Base-by-base conservation (phyloP, 2,797 vertebrate genomes). In the Rhinatrema bivittatum region DNA sequence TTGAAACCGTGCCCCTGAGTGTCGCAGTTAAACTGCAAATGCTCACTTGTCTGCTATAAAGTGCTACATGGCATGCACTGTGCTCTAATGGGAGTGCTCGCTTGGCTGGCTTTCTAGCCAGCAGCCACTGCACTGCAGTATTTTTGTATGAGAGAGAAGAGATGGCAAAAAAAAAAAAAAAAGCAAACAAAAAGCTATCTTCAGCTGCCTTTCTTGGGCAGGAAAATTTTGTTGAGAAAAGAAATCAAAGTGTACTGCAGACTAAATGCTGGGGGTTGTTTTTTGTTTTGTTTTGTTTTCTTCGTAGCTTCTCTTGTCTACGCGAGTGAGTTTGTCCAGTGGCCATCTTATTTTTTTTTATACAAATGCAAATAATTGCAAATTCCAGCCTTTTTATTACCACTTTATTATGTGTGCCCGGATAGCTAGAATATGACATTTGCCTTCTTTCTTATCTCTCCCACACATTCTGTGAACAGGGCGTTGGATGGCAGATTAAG, bases 81-180 rank as follows among this genome's bases (percentile, higher is more conserved):
- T n/a, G n/a, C n/a, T n/a, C n/a, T n/a, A n/a, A n/a, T n/a, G n/a
- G n/a, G 18, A 19, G 1, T 19, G 18, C 16, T 26, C 0, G 16
- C 30, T 31, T 44, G 53, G 56, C 41, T 46, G 41, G 30, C 36
- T 37, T 48, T 30, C 52, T 34, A 44, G 22, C 16, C 42, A 16
- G 44, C 48, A 39, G 32, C 34, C 50, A 29, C 66, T 39, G 58
- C 56, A 62, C 11, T 68, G 63, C 57, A 47, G 47, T 29, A 44
- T 41, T 45, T 17, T 44, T 53, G 32, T 3, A 24, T 28, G 7
- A 9, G 2, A 27, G 17, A 12, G 3, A 7, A 39, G 19, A n/a
- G 7, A 30, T n/a, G n/a, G n/a, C n/a, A n/a, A n/a, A n/a, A n/a
- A n/a, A n/a, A n/a, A 8, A 17, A 23, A 14, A n/a, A 39, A 20